Evolutionary conservation across 2,113 vertebrate species (phyloP).

Genomic region (Chlorodrepanis virens): DNA sequence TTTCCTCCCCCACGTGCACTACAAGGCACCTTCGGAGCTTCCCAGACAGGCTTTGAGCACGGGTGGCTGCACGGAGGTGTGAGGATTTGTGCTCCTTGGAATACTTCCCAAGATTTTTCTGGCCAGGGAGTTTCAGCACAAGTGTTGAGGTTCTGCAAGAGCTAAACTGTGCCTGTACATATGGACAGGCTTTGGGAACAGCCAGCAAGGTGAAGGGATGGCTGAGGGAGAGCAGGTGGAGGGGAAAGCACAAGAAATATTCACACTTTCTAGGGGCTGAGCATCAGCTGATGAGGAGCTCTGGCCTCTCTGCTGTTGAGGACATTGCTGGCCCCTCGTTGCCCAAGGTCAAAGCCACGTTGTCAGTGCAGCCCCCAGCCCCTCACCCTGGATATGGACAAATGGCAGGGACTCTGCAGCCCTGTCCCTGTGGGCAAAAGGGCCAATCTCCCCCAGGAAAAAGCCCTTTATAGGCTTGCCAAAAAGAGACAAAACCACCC

Average conservation of each 20-base stretch:
- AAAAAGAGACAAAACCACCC: not conserved
- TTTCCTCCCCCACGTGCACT: accelerated
- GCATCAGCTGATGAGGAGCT: not conserved
- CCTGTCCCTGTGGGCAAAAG: not conserved
- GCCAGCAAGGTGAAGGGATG: not conserved
- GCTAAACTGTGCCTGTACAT: not conserved
- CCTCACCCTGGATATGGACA: accelerated
- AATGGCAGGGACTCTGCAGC: not conserved
- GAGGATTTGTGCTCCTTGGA: not conserved
- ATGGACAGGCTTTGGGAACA: accelerated
- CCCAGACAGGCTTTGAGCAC: not conserved
- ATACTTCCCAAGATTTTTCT: not conserved
- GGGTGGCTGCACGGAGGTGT: not conserved
- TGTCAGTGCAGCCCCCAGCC: not conserved
- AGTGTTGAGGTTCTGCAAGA: not conserved
- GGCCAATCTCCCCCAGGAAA: not conserved
- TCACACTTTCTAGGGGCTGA: not conserved
- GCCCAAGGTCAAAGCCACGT: accelerated
- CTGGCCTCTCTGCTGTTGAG: not conserved
- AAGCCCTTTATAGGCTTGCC: not conserved
- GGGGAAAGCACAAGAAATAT: not conserved
- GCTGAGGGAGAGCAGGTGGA: not conserved
- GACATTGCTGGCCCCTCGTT: not conserved
- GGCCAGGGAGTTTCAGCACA: not conserved
- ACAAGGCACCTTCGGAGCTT: not conserved